Evolutionary conservation across 2,888 invertebrate genomes (phyloP).

Genomic region (Leucania comma): DNA sequence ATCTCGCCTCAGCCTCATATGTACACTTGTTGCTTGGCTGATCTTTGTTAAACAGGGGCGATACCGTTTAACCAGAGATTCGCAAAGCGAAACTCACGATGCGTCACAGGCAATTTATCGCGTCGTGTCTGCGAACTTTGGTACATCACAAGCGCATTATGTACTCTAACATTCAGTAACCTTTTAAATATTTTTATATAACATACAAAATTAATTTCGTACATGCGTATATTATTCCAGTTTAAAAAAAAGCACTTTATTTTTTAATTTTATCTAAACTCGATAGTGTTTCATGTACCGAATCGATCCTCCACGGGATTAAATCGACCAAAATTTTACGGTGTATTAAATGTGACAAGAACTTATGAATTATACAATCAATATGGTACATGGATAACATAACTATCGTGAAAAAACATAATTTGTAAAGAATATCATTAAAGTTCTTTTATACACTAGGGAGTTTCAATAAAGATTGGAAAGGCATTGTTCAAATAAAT

Average conservation of each 20-base stretch:
- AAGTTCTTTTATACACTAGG: conserved; percentile 9
- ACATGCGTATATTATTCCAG: too few species aligned
- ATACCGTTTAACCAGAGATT: conserved; percentile 22
- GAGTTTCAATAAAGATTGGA: conserved; percentile 4
- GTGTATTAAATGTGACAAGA: too few species aligned
- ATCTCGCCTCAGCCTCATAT: conserved; percentile 38
- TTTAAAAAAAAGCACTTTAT: too few species aligned
- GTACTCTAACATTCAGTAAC: conserved; percentile 52
- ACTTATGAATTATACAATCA: too few species aligned
- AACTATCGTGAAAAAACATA: background rate
- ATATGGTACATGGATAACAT: too few species aligned
- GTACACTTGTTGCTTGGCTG: background rate
- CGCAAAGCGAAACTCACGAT: conserved; percentile 17
- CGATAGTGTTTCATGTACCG: too few species aligned
- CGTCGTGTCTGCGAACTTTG: conserved; percentile 21
- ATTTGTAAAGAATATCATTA: background rate
- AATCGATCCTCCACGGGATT: too few species aligned
- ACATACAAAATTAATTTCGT: too few species aligned
- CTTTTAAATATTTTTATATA: conserved; percentile 57
- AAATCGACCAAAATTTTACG: too few species aligned
- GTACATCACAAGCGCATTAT: conserved; percentile 48
- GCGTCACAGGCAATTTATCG: conserved; percentile 7
- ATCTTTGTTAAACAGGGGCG: conserved; percentile 5
- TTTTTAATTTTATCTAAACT: too few species aligned
- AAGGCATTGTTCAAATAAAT: conserved; percentile 19